phyloP scores from a whole-genome alignment of 2,797 vertebrate genomes.

The Nannoperca obscura region DNA sequence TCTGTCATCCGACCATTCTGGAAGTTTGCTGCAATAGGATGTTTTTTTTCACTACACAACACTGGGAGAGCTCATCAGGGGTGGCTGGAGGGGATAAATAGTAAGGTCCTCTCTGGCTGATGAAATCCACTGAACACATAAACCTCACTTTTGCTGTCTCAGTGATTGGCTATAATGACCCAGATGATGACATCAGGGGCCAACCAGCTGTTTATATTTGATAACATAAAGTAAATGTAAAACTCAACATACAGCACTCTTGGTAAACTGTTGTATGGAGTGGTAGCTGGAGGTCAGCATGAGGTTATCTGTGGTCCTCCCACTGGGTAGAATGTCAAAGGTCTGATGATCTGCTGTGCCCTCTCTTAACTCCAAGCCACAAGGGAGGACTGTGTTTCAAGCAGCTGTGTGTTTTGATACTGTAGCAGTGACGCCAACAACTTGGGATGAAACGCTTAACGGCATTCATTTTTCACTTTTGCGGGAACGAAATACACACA shows the following conservation, averaged over 20 bases:
- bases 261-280: conserved; percentile 9
- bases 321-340: conserved; percentile 23
- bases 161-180: conserved; percentile 47
- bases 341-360: conserved; percentile 27
- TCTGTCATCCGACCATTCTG: conserved; percentile 41
- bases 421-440: background rate
- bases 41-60: conserved; percentile 38
- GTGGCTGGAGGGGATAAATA: conserved; percentile 53
- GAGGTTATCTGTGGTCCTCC: conserved; percentile 18
- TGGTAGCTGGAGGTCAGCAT: conserved; percentile 9
- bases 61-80: conserved; percentile 24
- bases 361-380: conserved; percentile 36
- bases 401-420: background rate
- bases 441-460: background rate
- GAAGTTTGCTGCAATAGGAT: conserved; percentile 39
- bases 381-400: conserved; percentile 7
- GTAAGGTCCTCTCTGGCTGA: conserved; percentile 62
- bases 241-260: background rate
- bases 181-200: conserved; percentile 40
- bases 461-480: background rate
- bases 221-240: background rate
- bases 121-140: conserved; percentile 44
- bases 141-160: conserved; percentile 17
- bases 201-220: conserved; percentile 38
- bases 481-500: background rate